Percentiles rank a stretch among this genome's conserved stretches.
Evolutionary conservation across 2,797 vertebrate genomes (phyloP).

Genomic region (Stomatorhinus walkeri): DNA sequence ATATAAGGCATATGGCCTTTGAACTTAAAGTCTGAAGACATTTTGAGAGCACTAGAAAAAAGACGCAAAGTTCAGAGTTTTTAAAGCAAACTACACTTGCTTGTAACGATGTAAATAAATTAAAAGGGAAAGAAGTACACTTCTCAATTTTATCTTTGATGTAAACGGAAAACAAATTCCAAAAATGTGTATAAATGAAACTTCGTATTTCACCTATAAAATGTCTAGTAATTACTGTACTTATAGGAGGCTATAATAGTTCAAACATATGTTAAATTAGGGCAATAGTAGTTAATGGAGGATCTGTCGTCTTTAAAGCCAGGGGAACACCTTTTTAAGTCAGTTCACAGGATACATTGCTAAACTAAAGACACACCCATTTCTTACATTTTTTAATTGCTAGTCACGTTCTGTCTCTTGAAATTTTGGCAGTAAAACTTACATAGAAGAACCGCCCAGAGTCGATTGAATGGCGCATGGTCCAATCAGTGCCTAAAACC

Average conservation of each 20-base stretch:
- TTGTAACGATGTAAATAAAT: not conserved
- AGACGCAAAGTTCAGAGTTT: not conserved
- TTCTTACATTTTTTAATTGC: not conserved
- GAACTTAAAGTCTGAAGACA: not conserved
- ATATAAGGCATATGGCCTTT: slow-evolving; percentile 5
- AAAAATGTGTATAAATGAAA: not conserved
- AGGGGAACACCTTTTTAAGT: not conserved
- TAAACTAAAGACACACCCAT: slow-evolving; percentile 14
- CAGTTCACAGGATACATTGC: not conserved
- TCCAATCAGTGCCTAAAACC: slow-evolving; percentile 3
- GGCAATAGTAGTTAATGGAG: not conserved
- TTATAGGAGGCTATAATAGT: not conserved
- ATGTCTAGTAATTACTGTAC: not conserved
- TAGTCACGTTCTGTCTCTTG: slow-evolving; percentile 23
- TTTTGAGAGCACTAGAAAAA: not conserved
- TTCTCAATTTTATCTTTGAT: not conserved
- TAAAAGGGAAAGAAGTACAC: not conserved
- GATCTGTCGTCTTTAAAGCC: not conserved
- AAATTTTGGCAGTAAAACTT: slow-evolving; percentile 17
- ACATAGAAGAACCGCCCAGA: not conserved
- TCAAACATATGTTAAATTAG: not conserved
- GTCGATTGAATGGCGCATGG: slow-evolving; percentile 3
- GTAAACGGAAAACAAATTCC: not conserved
- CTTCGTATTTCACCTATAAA: not conserved
- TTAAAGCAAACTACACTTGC: not conserved